Percentiles rank a stretch among this genome's conserved stretches.
Conservation (phyloP, 2,797 vertebrate genomes). For the Mormyrus proboscirostris region DNA sequence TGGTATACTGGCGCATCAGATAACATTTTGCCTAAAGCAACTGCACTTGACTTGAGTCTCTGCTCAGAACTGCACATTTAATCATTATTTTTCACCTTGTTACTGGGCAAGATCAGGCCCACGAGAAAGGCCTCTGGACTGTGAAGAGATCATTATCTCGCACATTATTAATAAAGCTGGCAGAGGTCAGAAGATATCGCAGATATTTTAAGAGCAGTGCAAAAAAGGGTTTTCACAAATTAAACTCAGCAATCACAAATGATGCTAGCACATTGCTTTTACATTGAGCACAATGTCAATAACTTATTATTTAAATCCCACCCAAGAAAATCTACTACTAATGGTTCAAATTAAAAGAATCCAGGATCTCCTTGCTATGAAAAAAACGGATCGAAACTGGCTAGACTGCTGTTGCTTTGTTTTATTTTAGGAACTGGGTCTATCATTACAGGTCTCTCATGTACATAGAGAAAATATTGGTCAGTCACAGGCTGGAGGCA, state of each 20-base stretch:
- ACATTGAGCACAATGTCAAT: background rate
- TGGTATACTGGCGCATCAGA: conserved; percentile 1
- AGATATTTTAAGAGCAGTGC: conserved; percentile 35
- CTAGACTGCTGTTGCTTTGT: background rate
- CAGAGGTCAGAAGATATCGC: conserved; percentile 45
- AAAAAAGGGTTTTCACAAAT: conserved; percentile 31
- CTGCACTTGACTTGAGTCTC: conserved; percentile 47
- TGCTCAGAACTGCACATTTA: conserved; percentile 63
- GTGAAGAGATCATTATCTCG: conserved; percentile 73
- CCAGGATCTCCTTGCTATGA: background rate
- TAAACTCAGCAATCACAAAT: conserved; percentile 2
- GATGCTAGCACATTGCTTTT: background rate
- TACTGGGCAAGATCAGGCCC: conserved; percentile 49
- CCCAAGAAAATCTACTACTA: background rate
- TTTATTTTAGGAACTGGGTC: conserved; percentile 9
- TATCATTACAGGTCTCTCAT: background rate
- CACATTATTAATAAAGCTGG: conserved; percentile 68
- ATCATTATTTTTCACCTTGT: conserved; percentile 56
- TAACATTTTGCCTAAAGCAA: background rate
- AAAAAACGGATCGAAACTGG: background rate
- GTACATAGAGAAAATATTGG: conserved; percentile 9
- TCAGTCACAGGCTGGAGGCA: background rate
- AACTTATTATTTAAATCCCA: background rate
- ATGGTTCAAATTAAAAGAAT: background rate
- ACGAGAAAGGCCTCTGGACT: conserved; percentile 38